phyloP scores from a whole-genome alignment of 2,888 invertebrate genomes.

The Mycalesis mineus region DNA sequence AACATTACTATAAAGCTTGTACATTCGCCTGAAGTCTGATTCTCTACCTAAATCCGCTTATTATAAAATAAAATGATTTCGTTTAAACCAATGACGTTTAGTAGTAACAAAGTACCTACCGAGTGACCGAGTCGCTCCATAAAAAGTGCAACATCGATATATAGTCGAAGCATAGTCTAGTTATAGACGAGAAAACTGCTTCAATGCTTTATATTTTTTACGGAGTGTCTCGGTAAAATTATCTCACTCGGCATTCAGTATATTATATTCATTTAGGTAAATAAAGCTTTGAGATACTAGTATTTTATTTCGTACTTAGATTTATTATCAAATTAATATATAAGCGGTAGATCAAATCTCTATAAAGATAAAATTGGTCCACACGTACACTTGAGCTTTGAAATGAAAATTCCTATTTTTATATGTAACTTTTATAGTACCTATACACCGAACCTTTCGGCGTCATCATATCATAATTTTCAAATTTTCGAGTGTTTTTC shows the following conservation, averaged over 20 bases:
- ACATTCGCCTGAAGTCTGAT: too few relatives aligned
- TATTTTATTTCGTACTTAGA: not conserved
- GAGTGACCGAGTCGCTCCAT: too few relatives aligned
- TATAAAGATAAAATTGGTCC: conserved; percentile 50
- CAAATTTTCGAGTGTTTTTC: conserved; percentile 47
- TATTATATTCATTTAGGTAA: not conserved
- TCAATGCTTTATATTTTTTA: too few relatives aligned
- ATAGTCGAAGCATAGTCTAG: too few relatives aligned
- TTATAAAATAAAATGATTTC: too few relatives aligned
- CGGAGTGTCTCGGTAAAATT: too few relatives aligned
- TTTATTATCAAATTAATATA: not conserved
- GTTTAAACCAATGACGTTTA: too few relatives aligned
- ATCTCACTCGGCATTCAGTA: not conserved
- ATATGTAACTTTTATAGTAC: conserved; percentile 65
- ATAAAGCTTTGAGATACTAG: not conserved
- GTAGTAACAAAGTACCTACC: too few relatives aligned
- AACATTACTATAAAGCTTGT: too few relatives aligned
- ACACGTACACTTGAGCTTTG: conserved; percentile 72
- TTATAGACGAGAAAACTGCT: too few relatives aligned
- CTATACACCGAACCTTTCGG: conserved; percentile 49
- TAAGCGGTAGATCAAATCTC: conserved; percentile 5
- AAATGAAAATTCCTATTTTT: conserved; percentile 68
- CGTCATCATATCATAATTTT: conserved; percentile 63
- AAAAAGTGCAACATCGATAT: too few relatives aligned
- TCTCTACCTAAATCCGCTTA: too few relatives aligned